Conservation (phyloP, 1,140 invertebrate genomes). For the Magallana gigas region DNA sequence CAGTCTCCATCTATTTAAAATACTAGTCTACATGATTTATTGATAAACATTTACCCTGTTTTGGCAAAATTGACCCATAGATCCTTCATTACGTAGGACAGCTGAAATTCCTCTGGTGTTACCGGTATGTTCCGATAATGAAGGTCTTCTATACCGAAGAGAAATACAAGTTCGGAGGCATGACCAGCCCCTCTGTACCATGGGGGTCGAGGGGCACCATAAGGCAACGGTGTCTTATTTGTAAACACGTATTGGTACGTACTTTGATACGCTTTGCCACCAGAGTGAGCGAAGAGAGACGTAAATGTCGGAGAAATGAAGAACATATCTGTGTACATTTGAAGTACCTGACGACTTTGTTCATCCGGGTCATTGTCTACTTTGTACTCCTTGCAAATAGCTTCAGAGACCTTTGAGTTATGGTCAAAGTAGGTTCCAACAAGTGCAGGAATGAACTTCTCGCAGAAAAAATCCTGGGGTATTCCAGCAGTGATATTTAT, state of each 20-base stretch:
- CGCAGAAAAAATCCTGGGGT: slow-evolving; percentile 15
- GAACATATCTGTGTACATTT: slow-evolving; percentile 41
- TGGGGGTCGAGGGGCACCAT: neutral
- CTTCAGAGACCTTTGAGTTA: neutral
- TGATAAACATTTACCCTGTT: slow-evolving; percentile 48
- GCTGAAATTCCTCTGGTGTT: slow-evolving; percentile 24
- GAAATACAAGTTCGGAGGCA: slow-evolving; percentile 47
- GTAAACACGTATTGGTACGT: slow-evolving; percentile 82
- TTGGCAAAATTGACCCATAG: slow-evolving; percentile 62
- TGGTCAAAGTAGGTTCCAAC: neutral
- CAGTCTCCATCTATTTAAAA: too few species aligned
- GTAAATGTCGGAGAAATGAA: slow-evolving; percentile 35
- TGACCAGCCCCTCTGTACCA: slow-evolving; percentile 48
- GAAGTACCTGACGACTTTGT: slow-evolving; percentile 16
- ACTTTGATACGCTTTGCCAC: neutral
- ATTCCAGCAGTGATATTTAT: slow-evolving; percentile 13
- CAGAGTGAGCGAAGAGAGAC: neutral
- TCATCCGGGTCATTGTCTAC: neutral
- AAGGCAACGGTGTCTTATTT: neutral
- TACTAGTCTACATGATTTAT: too few species aligned
- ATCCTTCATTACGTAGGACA: slow-evolving; percentile 47
- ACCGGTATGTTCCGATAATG: neutral
- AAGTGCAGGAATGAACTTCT: slow-evolving; percentile 8
- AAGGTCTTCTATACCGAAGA: slow-evolving; percentile 42
- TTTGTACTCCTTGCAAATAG: slow-evolving; percentile 33